phyloP scores from a whole-genome alignment of 2,113 vertebrate species.

The Phodopus roborovskii region DNA sequence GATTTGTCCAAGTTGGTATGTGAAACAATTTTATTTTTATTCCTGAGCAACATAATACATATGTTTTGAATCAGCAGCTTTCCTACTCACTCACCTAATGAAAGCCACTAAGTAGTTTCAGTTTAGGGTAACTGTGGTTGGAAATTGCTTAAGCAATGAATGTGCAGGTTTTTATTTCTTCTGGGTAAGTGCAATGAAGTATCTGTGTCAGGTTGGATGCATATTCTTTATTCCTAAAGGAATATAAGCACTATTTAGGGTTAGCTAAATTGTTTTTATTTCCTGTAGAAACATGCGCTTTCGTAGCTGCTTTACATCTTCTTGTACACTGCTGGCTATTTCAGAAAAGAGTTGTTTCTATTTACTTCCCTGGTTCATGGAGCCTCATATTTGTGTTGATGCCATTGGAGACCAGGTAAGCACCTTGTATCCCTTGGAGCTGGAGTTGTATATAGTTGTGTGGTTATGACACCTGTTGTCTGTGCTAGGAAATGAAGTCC shows the following conservation, averaged over 20 bases:
- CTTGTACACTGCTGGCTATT: no score
- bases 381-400: not conserved
- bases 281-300: not conserved
- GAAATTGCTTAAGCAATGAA: not conserved
- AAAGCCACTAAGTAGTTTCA: not conserved
- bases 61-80: not conserved
- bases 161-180: not conserved
- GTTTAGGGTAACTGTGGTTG: not conserved
- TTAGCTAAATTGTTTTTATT: not conserved
- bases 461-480: not conserved
- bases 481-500: not conserved
- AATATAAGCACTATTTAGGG: no score
- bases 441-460: not conserved
- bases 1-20: not conserved
- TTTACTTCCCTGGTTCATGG: not conserved
- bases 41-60: not conserved
- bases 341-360: not conserved
- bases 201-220: not conserved
- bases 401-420: no score
- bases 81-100: not conserved
- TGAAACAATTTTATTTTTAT: not conserved
- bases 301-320: not conserved
- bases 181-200: not conserved
- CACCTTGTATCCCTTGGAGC: no score
- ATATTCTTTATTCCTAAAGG: not conserved